Evolutionary conservation across 2,113 vertebrate genomes (phyloP).

Genomic region (Misgurnus mizolepis): DNA sequence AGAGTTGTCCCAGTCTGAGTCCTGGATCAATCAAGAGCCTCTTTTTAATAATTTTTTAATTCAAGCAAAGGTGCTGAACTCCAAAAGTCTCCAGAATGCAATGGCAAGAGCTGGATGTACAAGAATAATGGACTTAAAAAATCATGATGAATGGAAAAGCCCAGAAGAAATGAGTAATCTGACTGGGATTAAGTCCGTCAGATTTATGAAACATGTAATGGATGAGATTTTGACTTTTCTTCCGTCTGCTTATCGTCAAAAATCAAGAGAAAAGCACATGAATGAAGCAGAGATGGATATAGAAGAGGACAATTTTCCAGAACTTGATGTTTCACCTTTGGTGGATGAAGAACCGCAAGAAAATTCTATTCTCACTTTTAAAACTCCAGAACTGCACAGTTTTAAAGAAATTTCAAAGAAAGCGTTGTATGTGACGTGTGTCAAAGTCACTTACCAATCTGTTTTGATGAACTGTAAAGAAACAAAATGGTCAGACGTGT

Average conservation of each 20-base stretch:
- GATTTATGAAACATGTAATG: not conserved
- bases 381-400: not conserved
- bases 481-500: not conserved
- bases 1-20: too few species aligned
- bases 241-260: not conserved
- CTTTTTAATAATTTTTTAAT: not conserved
- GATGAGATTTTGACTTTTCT: not conserved
- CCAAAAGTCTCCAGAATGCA: not conserved
- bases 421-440: too few species aligned
- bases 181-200: not conserved
- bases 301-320: not conserved
- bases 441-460: not conserved
- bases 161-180: not conserved
- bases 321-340: not conserved
- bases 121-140: not conserved
- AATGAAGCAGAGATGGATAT: not conserved
- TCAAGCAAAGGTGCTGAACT: not conserved
- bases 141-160: not conserved
- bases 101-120: not conserved
- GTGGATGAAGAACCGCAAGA: not conserved
- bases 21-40: too few species aligned
- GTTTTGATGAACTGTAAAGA: not conserved
- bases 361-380: not conserved
- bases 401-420: too few species aligned
- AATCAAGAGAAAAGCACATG: not conserved